These are phyloP conservation scores for Dolichomitus sp. DNA, from an alignment of 2,888 invertebrate species.

Conservation along the genomic window DNA sequence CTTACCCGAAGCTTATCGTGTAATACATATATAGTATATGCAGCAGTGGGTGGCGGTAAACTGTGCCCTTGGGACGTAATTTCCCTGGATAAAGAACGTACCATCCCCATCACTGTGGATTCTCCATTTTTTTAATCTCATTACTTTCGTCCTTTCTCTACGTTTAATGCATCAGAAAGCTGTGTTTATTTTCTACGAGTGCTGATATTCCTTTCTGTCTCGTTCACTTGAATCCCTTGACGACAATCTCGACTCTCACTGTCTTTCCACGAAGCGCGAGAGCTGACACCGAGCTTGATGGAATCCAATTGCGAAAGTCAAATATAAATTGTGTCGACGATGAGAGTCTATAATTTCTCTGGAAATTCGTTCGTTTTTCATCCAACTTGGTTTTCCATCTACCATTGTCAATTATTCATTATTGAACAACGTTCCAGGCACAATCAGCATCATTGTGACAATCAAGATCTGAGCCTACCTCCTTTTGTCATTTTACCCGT, in stretches of 20 bases:
- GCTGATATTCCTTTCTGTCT: conserved; percentile 5
- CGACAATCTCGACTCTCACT: conserved; percentile 18
- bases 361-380: background rate
- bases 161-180: conserved; percentile 3
- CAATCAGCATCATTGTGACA: background rate
- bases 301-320: conserved; percentile 1
- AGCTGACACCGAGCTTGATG: background rate
- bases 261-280: background rate
- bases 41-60: background rate
- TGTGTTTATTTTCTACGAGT: conserved; percentile 3
- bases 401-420: conserved; percentile 13
- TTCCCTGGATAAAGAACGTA: conserved; percentile 21
- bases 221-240: conserved; percentile 8
- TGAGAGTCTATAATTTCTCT: background rate
- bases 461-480: background rate
- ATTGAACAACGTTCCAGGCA: conserved; percentile 1
- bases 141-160: conserved; percentile 10
- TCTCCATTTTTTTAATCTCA: conserved; percentile 26
- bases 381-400: background rate
- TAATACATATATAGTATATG: conserved; percentile 14
- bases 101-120: background rate
- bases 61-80: conserved; percentile 3
- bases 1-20: conserved; percentile 21
- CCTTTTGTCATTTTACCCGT: conserved; percentile 18
- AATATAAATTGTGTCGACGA: conserved; percentile 15